phyloP scores from a whole-genome alignment of 2,113 vertebrate species.

The Amblyopsis rosae region DNA sequence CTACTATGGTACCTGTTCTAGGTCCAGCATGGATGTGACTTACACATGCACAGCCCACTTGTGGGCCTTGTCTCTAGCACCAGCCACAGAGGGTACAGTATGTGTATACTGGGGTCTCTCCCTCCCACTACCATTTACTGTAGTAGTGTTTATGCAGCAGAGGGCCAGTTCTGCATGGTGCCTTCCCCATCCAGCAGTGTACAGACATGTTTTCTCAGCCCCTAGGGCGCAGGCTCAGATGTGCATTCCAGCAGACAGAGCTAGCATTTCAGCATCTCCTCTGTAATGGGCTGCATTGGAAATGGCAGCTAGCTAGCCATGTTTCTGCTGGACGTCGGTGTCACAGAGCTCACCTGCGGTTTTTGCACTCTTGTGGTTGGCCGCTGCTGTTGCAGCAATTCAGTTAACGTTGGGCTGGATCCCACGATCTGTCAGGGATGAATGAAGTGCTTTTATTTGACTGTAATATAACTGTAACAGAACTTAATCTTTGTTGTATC shows the following conservation, averaged over 20 bases:
- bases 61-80: not conserved
- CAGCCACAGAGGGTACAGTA: not conserved
- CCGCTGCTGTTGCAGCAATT: too few species aligned
- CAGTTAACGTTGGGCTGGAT: too few species aligned
- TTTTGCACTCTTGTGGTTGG: too few species aligned
- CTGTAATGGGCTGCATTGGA: slow-evolving; percentile 38
- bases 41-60: too few species aligned
- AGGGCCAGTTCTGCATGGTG: slow-evolving; percentile 67
- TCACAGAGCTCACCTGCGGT: not conserved
- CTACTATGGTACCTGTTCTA: too few species aligned
- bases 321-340: slow-evolving; percentile 25
- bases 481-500: too few species aligned
- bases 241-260: slow-evolving; percentile 80
- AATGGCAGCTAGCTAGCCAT: slow-evolving; percentile 37
- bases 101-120: slow-evolving; percentile 25
- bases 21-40: too few species aligned
- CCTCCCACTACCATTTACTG: slow-evolving; percentile 29
- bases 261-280: slow-evolving; percentile 68
- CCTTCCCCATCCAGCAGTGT: slow-evolving; percentile 70
- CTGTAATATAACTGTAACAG: too few species aligned
- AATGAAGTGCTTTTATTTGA: too few species aligned
- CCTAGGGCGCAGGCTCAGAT: slow-evolving; percentile 71
- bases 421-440: too few species aligned
- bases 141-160: slow-evolving; percentile 44
- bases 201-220: slow-evolving; percentile 80